Conservation (phyloP, 2,888 invertebrate species). For the Griposia aprilina region DNA sequence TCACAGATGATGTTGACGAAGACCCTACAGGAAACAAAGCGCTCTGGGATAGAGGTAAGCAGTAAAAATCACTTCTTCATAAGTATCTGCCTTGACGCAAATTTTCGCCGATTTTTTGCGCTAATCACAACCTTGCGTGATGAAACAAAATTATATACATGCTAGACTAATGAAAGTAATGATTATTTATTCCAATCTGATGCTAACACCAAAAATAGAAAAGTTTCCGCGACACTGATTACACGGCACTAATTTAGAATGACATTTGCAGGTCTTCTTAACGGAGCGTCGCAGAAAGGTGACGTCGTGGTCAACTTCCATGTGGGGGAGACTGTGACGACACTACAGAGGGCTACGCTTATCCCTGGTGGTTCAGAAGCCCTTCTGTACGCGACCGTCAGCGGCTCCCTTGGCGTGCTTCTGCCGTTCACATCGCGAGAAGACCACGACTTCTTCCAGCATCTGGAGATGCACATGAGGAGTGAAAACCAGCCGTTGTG, state of each 20-base stretch:
- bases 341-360: slow-evolving; percentile 98
- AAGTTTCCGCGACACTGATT: background rate
- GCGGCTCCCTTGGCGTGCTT: slow-evolving; percentile 97
- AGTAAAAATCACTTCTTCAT: background rate
- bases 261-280: slow-evolving; percentile 93
- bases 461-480: slow-evolving; percentile 99
- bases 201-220: background rate
- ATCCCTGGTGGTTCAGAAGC: slow-evolving; percentile 99
- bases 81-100: background rate
- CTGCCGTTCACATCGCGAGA: slow-evolving; percentile 98
- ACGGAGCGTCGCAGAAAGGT: slow-evolving; percentile 99
- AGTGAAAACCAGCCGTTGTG: slow-evolving; percentile 99
- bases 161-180: slow-evolving; percentile 90
- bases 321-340: slow-evolving; percentile 98
- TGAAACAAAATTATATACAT: slow-evolving; percentile 88
- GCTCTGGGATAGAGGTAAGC: slow-evolving; percentile 95
- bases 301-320: slow-evolving; percentile 98
- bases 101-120: background rate
- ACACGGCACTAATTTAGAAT: slow-evolving; percentile 13
- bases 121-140: slow-evolving; percentile 70
- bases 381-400: slow-evolving; percentile 98
- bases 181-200: slow-evolving; percentile 83
- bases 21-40: slow-evolving; percentile 99
- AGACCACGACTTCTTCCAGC: slow-evolving; percentile 99
- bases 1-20: slow-evolving; percentile 99